Evolutionary conservation across 64 coral and sea anemone species (phyloP).

Genomic region (Stylophora pistillata): DNA sequence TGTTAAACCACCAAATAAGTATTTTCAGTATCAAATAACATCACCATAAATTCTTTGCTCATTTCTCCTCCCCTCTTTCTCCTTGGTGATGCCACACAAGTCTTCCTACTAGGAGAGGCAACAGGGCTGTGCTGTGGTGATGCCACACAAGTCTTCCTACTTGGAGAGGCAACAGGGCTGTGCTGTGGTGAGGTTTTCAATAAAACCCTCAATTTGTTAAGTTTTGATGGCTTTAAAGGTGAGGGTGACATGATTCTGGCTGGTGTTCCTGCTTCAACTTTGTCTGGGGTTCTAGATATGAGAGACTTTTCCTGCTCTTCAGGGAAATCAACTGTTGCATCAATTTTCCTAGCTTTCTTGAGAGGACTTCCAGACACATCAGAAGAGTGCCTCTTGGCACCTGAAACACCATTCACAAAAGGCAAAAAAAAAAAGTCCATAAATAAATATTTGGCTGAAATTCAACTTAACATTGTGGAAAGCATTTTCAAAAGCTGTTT

Average conservation of each 20-base stretch:
- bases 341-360: background rate
- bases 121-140: background rate
- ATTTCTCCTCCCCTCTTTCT: slow-evolving; percentile 52
- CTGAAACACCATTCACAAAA: background rate
- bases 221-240: slow-evolving; percentile 4
- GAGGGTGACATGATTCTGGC: background rate
- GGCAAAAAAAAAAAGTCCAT: background rate
- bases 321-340: background rate
- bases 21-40: background rate
- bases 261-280: background rate
- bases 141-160: background rate
- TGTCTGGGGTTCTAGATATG: background rate
- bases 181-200: background rate
- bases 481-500: background rate
- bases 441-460: background rate
- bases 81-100: slow-evolving; percentile 15
- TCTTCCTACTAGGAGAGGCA: background rate
- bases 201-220: background rate
- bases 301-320: background rate
- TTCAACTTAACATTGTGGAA: background rate
- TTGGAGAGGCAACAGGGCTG: background rate
- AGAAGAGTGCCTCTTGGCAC: background rate
- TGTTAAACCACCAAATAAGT: too few relatives aligned
- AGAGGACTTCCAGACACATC: background rate
- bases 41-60: slow-evolving; percentile 57